A percentile compares a stretch with the other conserved stretches of the same genome.
phyloP scores from a whole-genome alignment of 2,797 vertebrate species.

The Coranthus polyacanthus region DNA sequence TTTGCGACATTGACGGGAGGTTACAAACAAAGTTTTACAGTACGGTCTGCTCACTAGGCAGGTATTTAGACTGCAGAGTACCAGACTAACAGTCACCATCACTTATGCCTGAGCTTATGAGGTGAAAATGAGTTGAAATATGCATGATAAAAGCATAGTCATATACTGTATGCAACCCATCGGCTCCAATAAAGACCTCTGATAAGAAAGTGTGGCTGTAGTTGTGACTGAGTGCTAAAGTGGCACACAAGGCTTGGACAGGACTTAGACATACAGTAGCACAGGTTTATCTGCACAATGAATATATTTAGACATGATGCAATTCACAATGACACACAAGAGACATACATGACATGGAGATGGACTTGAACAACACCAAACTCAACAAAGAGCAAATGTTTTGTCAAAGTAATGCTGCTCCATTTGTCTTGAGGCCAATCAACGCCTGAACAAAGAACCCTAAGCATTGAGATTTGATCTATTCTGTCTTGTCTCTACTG shows the following conservation, averaged over 20 bases:
- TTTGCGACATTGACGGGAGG: constrained; percentile 74
- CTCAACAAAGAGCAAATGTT: constrained; percentile 37
- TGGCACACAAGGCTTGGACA: constrained; percentile 62
- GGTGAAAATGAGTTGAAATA: constrained; percentile 72
- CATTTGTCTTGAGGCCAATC: constrained; percentile 37
- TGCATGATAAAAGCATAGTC: constrained; percentile 65
- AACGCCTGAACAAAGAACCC: too few species aligned
- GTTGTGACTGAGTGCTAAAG: constrained; percentile 33
- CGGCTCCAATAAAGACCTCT: constrained; percentile 32
- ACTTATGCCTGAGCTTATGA: constrained; percentile 86
- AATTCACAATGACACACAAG: constrained; percentile 39
- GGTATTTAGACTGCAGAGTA: constrained; percentile 57
- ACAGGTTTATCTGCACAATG: constrained; percentile 67
- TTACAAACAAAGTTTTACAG: constrained; percentile 45
- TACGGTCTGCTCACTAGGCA: constrained; percentile 61
- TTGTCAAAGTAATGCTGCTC: constrained; percentile 41
- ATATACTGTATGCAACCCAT: constrained; percentile 79
- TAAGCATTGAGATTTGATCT: background rate
- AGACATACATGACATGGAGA: constrained; percentile 62
- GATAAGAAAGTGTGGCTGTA: constrained; percentile 26
- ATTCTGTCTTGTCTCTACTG: background rate
- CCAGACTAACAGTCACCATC: constrained; percentile 76
- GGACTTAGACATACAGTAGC: constrained; percentile 80
- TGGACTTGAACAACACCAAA: constrained; percentile 62
- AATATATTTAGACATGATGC: constrained; percentile 40